A percentile compares a stretch with the other conserved stretches of the same genome.
Conservation (phyloP, 2,113 vertebrate species). For the Suncus etruscus region DNA sequence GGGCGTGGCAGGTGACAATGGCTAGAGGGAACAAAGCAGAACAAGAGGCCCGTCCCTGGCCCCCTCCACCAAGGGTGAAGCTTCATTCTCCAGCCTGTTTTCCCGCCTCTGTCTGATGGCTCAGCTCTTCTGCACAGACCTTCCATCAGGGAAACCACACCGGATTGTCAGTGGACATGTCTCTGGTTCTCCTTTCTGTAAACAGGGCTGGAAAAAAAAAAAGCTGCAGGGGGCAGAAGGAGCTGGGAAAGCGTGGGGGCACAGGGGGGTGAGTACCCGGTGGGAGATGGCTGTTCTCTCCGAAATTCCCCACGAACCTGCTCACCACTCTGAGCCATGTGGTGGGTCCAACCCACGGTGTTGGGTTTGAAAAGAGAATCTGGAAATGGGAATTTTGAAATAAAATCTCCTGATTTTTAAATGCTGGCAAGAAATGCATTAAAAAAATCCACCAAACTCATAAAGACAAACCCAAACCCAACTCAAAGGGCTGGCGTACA, state of each 20-base stretch:
- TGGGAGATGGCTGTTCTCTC: neutral
- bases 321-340: neutral
- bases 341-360: neutral
- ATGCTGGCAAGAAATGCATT: neutral
- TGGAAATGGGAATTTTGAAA: conserved; percentile 7
- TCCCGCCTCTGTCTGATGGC: neutral
- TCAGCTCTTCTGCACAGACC: neutral
- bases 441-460: neutral
- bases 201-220: neutral
- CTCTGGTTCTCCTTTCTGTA: neutral
- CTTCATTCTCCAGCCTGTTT: neutral
- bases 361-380: conserved; percentile 32
- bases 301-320: neutral
- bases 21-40: neutral
- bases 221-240: neutral
- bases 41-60: too few species aligned
- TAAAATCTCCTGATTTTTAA: neutral
- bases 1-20: neutral
- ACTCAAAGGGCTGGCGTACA: too few species aligned
- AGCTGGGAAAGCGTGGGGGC: neutral
- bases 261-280: neutral
- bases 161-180: neutral
- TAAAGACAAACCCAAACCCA: neutral
- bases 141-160: neutral
- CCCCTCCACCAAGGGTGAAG: too few species aligned